These are phyloP conservation scores for Isotomurus palustris DNA, from an alignment of 2,888 invertebrate genomes.

Conservation along the genomic window DNA sequence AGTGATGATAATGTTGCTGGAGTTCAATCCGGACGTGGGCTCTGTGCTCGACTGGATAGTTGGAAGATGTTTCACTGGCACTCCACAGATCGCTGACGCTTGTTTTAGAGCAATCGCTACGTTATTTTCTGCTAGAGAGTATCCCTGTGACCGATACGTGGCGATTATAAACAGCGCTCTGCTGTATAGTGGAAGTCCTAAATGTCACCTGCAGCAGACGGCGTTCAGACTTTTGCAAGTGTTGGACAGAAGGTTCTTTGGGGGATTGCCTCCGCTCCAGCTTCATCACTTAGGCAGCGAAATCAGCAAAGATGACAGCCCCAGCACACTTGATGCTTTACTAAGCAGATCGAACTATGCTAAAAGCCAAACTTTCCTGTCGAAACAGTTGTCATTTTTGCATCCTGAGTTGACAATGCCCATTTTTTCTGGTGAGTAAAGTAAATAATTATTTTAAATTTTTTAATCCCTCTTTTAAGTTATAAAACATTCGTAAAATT, in stretches of 20 bases:
- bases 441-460: neutral
- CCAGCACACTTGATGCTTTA: conserved; percentile 77
- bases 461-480: too few species aligned
- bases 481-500: neutral
- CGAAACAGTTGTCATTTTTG: conserved; percentile 84
- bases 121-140: conserved; percentile 95
- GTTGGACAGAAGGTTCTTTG: conserved; percentile 92
- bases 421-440: conserved; percentile 83
- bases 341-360: conserved; percentile 78
- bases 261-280: conserved; percentile 50
- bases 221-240: conserved; percentile 90
- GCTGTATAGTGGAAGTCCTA: conserved; percentile 91
- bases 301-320: conserved; percentile 54
- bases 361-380: conserved; percentile 85
- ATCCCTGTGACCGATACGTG: conserved; percentile 95
- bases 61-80: conserved; percentile 92
- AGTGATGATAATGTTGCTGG: conserved; percentile 66
- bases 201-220: conserved; percentile 85
- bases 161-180: conserved; percentile 96
- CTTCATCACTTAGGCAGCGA: conserved; percentile 31
- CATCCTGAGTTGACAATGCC: conserved; percentile 99
- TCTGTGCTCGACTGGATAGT: conserved; percentile 95
- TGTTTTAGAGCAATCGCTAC: conserved; percentile 94
- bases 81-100: conserved; percentile 85
- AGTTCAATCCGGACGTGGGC: conserved; percentile 90